Conservation (phyloP, 2,888 invertebrate species). For the Dicranocentrus wangi region DNA sequence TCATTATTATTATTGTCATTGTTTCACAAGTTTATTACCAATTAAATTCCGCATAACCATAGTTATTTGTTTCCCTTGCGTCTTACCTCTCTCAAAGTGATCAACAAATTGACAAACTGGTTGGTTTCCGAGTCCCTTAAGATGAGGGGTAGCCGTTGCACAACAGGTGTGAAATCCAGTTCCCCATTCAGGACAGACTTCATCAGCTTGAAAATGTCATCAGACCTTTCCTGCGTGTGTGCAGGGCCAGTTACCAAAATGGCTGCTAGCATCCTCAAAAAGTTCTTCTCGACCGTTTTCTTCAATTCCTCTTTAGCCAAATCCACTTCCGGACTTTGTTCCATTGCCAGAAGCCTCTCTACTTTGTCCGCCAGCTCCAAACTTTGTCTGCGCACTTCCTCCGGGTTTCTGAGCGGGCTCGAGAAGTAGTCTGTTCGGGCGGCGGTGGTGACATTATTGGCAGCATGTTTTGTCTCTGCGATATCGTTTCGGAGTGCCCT, state of each 20-base stretch:
- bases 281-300: constrained; percentile 68
- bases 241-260: constrained; percentile 70
- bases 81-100: constrained; percentile 69
- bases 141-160: constrained; percentile 69
- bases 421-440: constrained; percentile 32
- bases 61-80: too few relatives aligned
- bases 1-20: too few relatives aligned
- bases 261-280: constrained; percentile 70
- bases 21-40: too few relatives aligned
- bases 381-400: constrained; percentile 43
- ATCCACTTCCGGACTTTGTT: constrained; percentile 67
- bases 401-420: constrained; percentile 23
- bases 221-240: constrained; percentile 65
- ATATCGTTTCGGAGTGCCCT: constrained; percentile 37
- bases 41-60: too few relatives aligned
- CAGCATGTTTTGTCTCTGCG: background rate
- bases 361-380: constrained; percentile 68
- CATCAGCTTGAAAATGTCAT: constrained; percentile 71
- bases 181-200: constrained; percentile 69
- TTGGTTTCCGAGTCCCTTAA: constrained; percentile 70
- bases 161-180: constrained; percentile 70
- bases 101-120: constrained; percentile 68
- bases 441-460: background rate
- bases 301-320: constrained; percentile 68
- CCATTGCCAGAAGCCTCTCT: constrained; percentile 67